phyloP scores from a whole-genome alignment of 2,888 invertebrate genomes.

The Acronicta psi region DNA sequence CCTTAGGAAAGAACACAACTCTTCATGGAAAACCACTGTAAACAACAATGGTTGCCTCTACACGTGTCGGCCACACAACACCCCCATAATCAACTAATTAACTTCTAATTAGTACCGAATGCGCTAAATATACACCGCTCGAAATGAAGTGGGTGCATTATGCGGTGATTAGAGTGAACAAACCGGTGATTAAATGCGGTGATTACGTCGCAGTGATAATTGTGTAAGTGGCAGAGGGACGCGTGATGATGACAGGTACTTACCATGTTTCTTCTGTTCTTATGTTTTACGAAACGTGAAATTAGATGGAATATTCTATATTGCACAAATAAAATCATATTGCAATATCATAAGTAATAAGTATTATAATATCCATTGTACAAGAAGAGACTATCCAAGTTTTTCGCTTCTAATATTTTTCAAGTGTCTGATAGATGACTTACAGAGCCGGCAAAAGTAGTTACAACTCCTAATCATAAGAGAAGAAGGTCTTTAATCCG shows the following conservation, averaged over 20 bases:
- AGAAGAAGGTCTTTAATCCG: conserved; percentile 29
- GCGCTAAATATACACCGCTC: conserved; percentile 1
- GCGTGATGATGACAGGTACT: not conserved
- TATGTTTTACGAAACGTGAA: too few species aligned
- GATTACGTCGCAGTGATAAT: conserved; percentile 3
- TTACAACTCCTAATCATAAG: conserved; percentile 33
- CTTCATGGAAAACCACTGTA: conserved; percentile 22
- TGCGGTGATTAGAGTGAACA: not conserved
- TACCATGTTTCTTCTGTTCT: not conserved
- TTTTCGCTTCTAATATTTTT: not conserved
- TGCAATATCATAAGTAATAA: too few species aligned
- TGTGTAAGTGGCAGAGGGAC: not conserved
- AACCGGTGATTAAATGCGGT: conserved; percentile 3
- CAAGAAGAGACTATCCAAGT: too few species aligned
- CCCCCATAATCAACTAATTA: conserved; percentile 16
- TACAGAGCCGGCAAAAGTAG: not conserved
- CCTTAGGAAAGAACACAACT: not conserved
- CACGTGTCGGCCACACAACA: conserved; percentile 25
- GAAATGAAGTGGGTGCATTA: not conserved
- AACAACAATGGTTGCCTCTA: conserved; percentile 8
- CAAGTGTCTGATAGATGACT: not conserved
- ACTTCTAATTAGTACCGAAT: conserved; percentile 8
- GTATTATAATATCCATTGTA: too few species aligned
- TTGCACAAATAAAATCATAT: not conserved
- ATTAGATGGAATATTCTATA: too few species aligned